phyloP scores from a whole-genome alignment of 2,888 invertebrate species.

The Marronus borbonicus region DNA sequence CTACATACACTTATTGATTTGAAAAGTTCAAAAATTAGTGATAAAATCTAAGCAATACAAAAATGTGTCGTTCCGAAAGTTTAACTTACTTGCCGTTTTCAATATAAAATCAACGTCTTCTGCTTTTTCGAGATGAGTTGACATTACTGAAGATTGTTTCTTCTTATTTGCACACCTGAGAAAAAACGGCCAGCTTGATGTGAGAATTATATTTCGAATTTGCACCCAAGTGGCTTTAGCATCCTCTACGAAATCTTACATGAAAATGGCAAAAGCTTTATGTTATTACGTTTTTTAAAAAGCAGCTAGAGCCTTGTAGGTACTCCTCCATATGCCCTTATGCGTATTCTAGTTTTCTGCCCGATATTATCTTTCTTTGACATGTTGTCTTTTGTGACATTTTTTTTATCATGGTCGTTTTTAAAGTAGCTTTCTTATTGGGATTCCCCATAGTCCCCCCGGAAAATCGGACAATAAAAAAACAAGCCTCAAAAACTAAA shows the following conservation, averaged over 20 bases:
- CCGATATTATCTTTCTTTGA: constrained; percentile 16
- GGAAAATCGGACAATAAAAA: constrained; percentile 15
- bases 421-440: constrained; percentile 52
- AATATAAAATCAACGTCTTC: constrained; percentile 68
- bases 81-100: constrained; percentile 69
- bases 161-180: constrained; percentile 36
- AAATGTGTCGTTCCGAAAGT: background rate
- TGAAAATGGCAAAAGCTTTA: background rate
- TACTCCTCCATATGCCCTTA: too few relatives aligned
- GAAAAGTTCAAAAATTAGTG: constrained; percentile 48
- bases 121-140: constrained; percentile 64
- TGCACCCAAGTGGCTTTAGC: constrained; percentile 10
- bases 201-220: constrained; percentile 35
- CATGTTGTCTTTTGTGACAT: constrained; percentile 32
- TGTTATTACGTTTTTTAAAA: constrained; percentile 9
- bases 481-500: constrained; percentile 47
- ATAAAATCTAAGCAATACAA: too few relatives aligned
- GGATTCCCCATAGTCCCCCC: constrained; percentile 48
- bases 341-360: constrained; percentile 8
- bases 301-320: background rate
- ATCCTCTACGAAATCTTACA: background rate
- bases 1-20: constrained; percentile 52
- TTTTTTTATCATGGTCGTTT: constrained; percentile 50
- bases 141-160: constrained; percentile 55
- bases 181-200: constrained; percentile 43